Base-by-base conservation (phyloP, 2,113 vertebrate genomes). In the Ramphastos sulfuratus region DNA sequence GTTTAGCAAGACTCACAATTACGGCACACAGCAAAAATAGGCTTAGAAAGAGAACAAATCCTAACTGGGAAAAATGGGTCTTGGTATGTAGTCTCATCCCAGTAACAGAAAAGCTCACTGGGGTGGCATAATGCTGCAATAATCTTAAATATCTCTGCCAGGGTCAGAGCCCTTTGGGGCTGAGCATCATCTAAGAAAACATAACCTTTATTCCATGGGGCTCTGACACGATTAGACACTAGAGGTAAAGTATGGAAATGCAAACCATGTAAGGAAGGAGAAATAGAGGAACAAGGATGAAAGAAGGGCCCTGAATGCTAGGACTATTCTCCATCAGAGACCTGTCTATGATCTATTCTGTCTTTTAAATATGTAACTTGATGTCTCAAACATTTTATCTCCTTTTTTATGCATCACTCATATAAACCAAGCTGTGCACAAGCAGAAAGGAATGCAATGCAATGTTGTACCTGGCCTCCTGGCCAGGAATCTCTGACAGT, bases 1-100 rank as follows among this genome's bases (percentile, higher is more conserved):
- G 37, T 80, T 91, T 85, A 89, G 87, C 71, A 92, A 92, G 75
- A 39, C 50, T 91, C 82, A 82, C 24, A 73, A 82, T 50, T 50
- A 66, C 63, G 76, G 59, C 64, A 87, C 23, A 72, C 23, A 86
- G 70, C 54, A 69, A 60, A 75, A 56, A 28, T 27, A 65, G 19
- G 28, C 65, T 89, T 69, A 76, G 59, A 25, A 75, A 48, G 48
- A 86, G 50, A 89, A 63, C 16, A 85, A 80, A 80, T 64, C 25
- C 64, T 64, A 69, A 2, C 7, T 63, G 35, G 24, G n/a, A 65
- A 13, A 82, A 92, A 72, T 2, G 3, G 7, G 9, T 61, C 66
- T 64, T 59, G 33, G 63, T 15, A 39, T 12, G 8, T 4, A 72
- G 17, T 37, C 46, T 46, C 5, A 15, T 31, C 20, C 10, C 54